phyloP scores from a whole-genome alignment of 2,888 invertebrate genomes.

The Lasioglossum pauxillum region DNA sequence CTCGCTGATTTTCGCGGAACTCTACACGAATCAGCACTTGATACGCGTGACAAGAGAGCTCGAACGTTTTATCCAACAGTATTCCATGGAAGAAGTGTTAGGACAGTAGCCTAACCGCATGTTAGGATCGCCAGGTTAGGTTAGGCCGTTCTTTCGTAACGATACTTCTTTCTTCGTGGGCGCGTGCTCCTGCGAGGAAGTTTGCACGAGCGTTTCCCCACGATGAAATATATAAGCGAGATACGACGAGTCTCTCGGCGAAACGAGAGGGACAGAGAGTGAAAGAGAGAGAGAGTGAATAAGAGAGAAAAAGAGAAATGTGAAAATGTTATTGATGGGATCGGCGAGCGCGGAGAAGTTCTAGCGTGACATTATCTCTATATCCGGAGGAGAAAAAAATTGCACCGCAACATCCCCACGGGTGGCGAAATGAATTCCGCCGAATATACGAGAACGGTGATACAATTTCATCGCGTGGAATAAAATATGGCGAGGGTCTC shows the following conservation, averaged over 20 bases:
- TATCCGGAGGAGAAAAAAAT: constrained; percentile 15
- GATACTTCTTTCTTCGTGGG: not conserved
- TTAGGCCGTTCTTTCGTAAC: not conserved
- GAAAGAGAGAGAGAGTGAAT: not conserved
- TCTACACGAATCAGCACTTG: not conserved
- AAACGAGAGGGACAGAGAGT: no score
- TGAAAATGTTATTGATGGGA: constrained; percentile 39
- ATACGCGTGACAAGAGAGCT: not conserved
- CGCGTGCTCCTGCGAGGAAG: not conserved
- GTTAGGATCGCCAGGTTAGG: not conserved
- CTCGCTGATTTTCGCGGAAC: not conserved
- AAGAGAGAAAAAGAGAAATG: not conserved
- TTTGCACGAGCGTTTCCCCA: not conserved
- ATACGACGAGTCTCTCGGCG: not conserved
- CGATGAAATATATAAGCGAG: not conserved
- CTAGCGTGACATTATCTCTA: constrained; percentile 10
- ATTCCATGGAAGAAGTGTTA: not conserved
- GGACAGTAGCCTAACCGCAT: not conserved
- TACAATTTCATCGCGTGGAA: not conserved
- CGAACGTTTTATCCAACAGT: not conserved
- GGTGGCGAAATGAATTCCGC: constrained; percentile 1
- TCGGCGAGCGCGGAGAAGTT: not conserved
- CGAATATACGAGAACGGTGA: constrained; percentile 19
- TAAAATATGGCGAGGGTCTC: constrained; percentile 13
- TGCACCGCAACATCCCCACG: not conserved